Percentiles rank a stretch among this genome's conserved stretches.
Evolutionary conservation across 2,797 vertebrate species (phyloP).

Genomic region (Spinus pinus): DNA sequence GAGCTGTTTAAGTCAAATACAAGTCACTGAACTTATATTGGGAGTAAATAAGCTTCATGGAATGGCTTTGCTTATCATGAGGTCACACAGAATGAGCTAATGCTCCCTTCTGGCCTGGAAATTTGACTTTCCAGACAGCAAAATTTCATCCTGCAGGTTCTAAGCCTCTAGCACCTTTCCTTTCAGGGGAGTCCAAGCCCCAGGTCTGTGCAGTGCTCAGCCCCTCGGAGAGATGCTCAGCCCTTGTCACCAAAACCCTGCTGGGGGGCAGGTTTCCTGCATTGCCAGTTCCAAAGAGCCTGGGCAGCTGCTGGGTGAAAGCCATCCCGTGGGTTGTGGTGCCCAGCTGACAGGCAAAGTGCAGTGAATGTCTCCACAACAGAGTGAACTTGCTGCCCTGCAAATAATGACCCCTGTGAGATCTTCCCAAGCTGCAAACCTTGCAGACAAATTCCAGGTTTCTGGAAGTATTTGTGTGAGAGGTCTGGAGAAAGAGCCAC

Average conservation of each 20-base stretch:
- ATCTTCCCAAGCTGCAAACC: neutral
- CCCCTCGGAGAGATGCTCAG: neutral
- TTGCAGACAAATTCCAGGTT: neutral
- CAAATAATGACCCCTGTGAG: neutral
- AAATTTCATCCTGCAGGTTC: neutral
- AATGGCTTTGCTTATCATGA: slow-evolving; percentile 8
- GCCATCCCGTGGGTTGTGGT: accelerated
- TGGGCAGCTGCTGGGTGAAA: neutral
- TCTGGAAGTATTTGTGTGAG: neutral
- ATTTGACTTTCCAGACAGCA: neutral
- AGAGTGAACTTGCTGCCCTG: neutral
- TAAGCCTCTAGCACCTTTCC: neutral
- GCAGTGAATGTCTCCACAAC: neutral
- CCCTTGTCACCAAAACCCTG: neutral
- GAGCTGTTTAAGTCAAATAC: neutral
- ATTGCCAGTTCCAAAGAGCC: accelerated
- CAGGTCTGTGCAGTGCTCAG: accelerated
- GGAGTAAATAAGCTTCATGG: neutral
- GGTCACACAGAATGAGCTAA: slow-evolving; percentile 49
- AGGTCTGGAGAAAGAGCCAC: neutral
- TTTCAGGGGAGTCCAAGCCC: accelerated
- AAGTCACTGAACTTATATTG: neutral
- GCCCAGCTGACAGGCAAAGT: neutral
- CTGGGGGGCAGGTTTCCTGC: neutral
- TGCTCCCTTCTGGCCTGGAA: slow-evolving; percentile 23